Base-by-base conservation (phyloP, 2,113 vertebrate genomes). In the Chitala chitala region DNA sequence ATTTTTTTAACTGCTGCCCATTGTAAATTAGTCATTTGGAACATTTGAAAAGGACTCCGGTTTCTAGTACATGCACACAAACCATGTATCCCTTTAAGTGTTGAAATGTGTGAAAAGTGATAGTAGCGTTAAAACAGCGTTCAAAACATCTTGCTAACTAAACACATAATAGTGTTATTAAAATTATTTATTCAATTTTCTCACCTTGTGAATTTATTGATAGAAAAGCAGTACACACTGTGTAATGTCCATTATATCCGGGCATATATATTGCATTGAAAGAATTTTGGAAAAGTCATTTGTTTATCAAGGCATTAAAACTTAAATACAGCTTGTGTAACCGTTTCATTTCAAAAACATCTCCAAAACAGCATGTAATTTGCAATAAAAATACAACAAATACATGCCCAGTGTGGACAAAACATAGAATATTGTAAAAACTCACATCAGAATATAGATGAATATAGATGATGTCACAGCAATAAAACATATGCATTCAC, bases 281-380 rank as follows among this genome's bases (percentile, higher is more conserved):
- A 50, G 42, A 69, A 69, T 2, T 61, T 31, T 55, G 13, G 8
- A 61, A 59, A 59, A 61, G 24, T 9, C 26, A 61, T 69, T 40
- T 15, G 38, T 48, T 24, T 22, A 3, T 50, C 22, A 29, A 48
- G 68, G 12, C 26, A 53, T 53, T 53, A 20, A 53, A 53, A 53
- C 58, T 51, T 53, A 36, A 53, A 46, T 66, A 46, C 13, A 31
- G 53, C 15, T 24, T 46, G 3, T 29, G 31, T 26, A 42, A n/a
- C n/a, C 12, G 5, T 24, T 42, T 50, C 20, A 29, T 38, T 58
- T 61, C 64, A 26, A 58, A 72, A 56, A 40, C 6, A 20, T 26
- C 64, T 10, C 24, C 20, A 61, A 56, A 72, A 17, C 4, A 61
- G 42, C 42, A 73, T 63, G 40, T n/a, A 26, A 73, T 59, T 53